Base-by-base conservation (phyloP, 1,140 invertebrate species). In the Papilio xuthus region DNA sequence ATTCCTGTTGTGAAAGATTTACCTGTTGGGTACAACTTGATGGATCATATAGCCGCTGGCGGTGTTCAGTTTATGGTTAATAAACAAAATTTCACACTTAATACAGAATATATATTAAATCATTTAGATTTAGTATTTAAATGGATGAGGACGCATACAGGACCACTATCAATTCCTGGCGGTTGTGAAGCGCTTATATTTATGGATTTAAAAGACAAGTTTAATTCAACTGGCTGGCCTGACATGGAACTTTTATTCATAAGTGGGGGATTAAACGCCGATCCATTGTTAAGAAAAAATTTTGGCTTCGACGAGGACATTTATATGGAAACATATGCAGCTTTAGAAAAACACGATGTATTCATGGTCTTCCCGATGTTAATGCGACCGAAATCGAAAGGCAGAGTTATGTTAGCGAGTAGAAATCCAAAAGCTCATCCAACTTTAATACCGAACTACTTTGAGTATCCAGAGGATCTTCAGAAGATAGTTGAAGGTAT, bases 401-500 rank as follows among this genome's bases (percentile, higher is more conserved):
- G 97, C 2, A 95, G 94, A 78, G 94, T 98, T 37, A 94, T 95
- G 86, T 91, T 98, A 4, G 94, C 94, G 78, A 95, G 94, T 79
- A 96, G 89, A 63, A 96, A 98, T 92, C 97, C 97, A 6, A 95
- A 95, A 69, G 94, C 95, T 12, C 96, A 97, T 85, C 98, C 98
- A 0, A 90, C 96, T n/a, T 96, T 99, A 20, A 95, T 97, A 84
- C 96, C 98, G 0, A 97, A 98, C 82, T 98, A 98, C 84, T 96
- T 97, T 71, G 91, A 94, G 28, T 92, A 96, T 89, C 88, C 94
- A 1, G 95, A 96, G 32, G 97, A 97, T 82, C 84, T 96, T 42
- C 93, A 92, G 77, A 94, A 95, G 80, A 94, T 96, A 20, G 92
- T 96, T 0, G 94, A 96, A 6, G 96, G 96, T 1, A 95, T 97